phyloP scores from a whole-genome alignment of 2,797 vertebrate genomes.

The Halcyon badia region DNA sequence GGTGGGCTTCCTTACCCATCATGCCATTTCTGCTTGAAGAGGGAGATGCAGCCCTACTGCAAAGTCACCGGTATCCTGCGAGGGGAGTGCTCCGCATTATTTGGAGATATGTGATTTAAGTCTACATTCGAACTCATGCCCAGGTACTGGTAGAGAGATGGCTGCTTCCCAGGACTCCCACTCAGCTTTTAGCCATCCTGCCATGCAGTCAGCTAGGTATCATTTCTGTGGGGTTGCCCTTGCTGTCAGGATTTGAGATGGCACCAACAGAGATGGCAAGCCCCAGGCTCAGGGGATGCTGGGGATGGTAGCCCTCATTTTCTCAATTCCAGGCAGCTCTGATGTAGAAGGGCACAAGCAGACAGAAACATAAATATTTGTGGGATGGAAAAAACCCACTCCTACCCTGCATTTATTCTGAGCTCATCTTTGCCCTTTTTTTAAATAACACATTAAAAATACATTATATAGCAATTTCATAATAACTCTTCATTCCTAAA shows the following conservation, averaged over 20 bases:
- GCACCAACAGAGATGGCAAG: background rate
- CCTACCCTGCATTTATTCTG: background rate
- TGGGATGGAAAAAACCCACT: background rate
- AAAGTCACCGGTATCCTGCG: background rate
- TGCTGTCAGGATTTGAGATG: background rate
- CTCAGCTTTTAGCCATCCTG: background rate
- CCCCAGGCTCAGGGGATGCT: background rate
- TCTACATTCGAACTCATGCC: background rate
- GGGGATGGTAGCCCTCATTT: background rate
- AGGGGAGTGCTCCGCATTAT: fast-evolving
- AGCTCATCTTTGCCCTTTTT: background rate
- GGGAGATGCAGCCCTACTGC: background rate
- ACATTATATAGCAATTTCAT: background rate
- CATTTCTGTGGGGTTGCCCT: background rate
- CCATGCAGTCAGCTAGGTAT: background rate
- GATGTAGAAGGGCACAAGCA: background rate
- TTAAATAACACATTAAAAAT: background rate
- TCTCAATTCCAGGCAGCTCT: background rate
- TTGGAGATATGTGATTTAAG: fast-evolving
- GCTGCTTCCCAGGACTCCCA: background rate
- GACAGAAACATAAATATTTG: background rate
- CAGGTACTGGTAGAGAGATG: background rate
- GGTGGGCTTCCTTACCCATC: background rate
- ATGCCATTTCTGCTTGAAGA: background rate
- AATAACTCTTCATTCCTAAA: background rate